Conservation (phyloP, 2,797 vertebrate species). For the Emys orbicularis region DNA sequence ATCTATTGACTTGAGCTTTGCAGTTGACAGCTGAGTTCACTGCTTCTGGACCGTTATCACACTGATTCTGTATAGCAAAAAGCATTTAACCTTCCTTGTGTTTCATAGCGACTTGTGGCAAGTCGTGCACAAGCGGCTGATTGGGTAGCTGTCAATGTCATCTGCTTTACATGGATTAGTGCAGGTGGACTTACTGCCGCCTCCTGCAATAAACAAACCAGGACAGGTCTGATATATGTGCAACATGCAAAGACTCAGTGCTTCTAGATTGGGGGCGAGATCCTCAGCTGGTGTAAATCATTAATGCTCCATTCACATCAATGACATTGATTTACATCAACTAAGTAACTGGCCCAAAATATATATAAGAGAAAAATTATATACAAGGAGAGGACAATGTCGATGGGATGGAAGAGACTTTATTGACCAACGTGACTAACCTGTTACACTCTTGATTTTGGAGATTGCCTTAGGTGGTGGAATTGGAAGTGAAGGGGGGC, state of each 20-base stretch:
- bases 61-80: background rate
- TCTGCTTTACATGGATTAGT: conserved; percentile 15
- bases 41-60: conserved; percentile 18
- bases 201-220: background rate
- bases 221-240: background rate
- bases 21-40: background rate
- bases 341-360: background rate
- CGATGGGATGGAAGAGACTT: background rate
- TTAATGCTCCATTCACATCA: background rate
- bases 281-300: background rate
- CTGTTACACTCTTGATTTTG: conserved; percentile 80
- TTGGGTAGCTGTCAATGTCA: conserved; percentile 33
- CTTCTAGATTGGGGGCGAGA: background rate
- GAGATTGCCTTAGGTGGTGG: conserved; percentile 80
- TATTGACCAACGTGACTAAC: conserved; percentile 59
- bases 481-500: conserved; percentile 79
- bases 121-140: background rate
- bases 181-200: background rate
- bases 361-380: background rate
- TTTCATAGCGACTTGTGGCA: background rate
- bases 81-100: background rate
- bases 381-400: background rate
- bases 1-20: background rate
- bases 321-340: background rate
- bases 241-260: conserved; percentile 20